phyloP scores from a whole-genome alignment of 2,113 vertebrate species.

The Cyanistes caeruleus region DNA sequence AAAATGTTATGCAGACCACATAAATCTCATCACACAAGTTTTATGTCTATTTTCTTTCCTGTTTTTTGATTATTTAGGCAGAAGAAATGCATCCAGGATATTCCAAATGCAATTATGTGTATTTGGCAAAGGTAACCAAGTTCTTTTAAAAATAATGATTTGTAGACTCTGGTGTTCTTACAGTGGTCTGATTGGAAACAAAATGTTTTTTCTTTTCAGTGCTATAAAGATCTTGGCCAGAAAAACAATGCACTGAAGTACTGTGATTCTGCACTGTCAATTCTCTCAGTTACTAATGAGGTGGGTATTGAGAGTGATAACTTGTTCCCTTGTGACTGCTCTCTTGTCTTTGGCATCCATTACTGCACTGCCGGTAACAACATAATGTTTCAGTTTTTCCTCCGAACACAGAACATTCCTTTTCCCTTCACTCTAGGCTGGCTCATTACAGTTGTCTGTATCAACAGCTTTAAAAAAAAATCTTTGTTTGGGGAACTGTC shows the following conservation, averaged over 20 bases:
- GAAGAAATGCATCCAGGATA: conserved; percentile 90
- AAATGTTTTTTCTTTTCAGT: conserved; percentile 77
- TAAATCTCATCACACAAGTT: background rate
- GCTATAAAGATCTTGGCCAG: conserved; percentile 87
- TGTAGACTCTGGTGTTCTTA: background rate
- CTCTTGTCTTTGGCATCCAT: conserved; percentile 18
- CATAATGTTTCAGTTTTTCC: conserved; percentile 1
- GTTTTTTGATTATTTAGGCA: conserved; percentile 76
- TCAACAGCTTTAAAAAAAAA: background rate
- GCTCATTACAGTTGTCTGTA: background rate
- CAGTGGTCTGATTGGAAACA: conserved; percentile 28
- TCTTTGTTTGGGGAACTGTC: background rate
- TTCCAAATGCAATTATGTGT: conserved; percentile 91
- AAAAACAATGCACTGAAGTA: conserved; percentile 78
- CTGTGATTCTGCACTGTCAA: conserved; percentile 82
- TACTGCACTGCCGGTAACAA: background rate
- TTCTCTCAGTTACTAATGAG: conserved; percentile 84
- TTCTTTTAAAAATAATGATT: conserved; percentile 12
- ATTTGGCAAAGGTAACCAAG: conserved; percentile 89
- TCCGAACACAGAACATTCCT: background rate
- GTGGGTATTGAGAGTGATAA: conserved; percentile 72
- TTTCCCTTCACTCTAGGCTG: background rate
- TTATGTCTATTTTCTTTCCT: conserved; percentile 51
- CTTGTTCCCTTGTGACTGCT: background rate
- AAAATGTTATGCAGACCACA: background rate